phyloP scores from a whole-genome alignment of 2,888 invertebrate species.

The Drosophila cognata region DNA sequence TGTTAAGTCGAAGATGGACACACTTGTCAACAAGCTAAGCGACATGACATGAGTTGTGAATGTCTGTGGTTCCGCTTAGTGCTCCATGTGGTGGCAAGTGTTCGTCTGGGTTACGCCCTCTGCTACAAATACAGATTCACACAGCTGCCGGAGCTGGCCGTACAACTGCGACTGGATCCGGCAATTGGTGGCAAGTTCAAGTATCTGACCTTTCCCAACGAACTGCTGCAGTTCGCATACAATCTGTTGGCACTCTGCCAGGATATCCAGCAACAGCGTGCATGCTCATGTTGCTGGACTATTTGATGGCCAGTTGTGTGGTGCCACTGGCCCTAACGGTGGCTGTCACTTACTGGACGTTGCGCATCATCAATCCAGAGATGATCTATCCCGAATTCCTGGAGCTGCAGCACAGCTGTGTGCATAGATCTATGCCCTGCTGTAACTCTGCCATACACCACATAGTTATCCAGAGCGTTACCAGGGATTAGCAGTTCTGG shows the following conservation, averaged over 20 bases:
- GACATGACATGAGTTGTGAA: neutral
- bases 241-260: slow-evolving; percentile 39
- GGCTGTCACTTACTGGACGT: slow-evolving; percentile 54
- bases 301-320: slow-evolving; percentile 39
- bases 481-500: slow-evolving; percentile 19
- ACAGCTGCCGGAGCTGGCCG: slow-evolving; percentile 43
- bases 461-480: slow-evolving; percentile 49
- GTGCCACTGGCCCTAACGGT: slow-evolving; percentile 48
- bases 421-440: slow-evolving; percentile 35
- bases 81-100: slow-evolving; percentile 42
- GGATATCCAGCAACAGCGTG: slow-evolving; percentile 19
- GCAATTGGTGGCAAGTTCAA: slow-evolving; percentile 64
- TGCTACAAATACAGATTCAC: slow-evolving; percentile 41
- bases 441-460: slow-evolving; percentile 22
- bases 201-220: slow-evolving; percentile 56
- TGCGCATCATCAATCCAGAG: slow-evolving; percentile 31
- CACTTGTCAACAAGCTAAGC: neutral
- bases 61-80: slow-evolving; percentile 16
- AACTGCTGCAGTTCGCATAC: slow-evolving; percentile 48
- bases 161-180: slow-evolving; percentile 25
- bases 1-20: neutral
- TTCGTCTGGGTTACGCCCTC: slow-evolving; percentile 45
- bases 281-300: slow-evolving; percentile 36
- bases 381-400: slow-evolving; percentile 37
- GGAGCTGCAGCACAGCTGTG: slow-evolving; percentile 43